These are phyloP conservation scores for Meta bourneti DNA, from an alignment of 2,888 invertebrate genomes.

Conservation along the genomic window DNA sequence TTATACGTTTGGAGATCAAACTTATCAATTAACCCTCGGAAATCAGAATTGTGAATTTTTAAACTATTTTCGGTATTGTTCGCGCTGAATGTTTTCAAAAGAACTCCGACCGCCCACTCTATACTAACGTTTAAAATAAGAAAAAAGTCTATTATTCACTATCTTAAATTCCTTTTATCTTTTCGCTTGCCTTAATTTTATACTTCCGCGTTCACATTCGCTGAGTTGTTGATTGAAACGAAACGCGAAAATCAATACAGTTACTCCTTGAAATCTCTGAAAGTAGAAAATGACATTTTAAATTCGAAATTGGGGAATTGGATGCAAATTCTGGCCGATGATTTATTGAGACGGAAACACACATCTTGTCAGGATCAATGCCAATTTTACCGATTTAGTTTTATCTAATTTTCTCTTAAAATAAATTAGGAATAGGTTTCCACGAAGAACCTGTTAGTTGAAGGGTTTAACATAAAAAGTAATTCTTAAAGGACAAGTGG, in stretches of 20 bases:
- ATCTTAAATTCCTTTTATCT: not conserved
- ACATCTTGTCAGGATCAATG: constrained; percentile 14
- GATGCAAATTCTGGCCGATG: constrained; percentile 1
- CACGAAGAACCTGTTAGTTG: not conserved
- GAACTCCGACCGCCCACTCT: too few species aligned
- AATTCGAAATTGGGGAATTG: constrained; percentile 43
- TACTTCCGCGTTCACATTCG: not conserved
- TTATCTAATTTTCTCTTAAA: constrained; percentile 26
- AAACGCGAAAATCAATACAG: not conserved
- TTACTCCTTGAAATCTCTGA: constrained; percentile 1
- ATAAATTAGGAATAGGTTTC: not conserved
- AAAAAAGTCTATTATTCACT: too few species aligned
- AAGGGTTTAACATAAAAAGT: not conserved
- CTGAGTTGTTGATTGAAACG: not conserved
- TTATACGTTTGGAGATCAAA: too few species aligned
- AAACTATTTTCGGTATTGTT: too few species aligned
- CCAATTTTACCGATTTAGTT: constrained; percentile 25
- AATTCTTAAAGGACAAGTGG: not conserved
- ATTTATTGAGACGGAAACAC: constrained; percentile 8
- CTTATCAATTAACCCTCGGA: too few species aligned
- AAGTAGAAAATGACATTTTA: constrained; percentile 35
- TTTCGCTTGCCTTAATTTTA: not conserved
- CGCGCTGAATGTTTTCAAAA: too few species aligned
- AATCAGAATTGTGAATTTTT: too few species aligned
- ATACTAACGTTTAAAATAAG: too few species aligned